Base-by-base conservation (phyloP, 1,140 invertebrate species). In the Pomacea maculata region DNA sequence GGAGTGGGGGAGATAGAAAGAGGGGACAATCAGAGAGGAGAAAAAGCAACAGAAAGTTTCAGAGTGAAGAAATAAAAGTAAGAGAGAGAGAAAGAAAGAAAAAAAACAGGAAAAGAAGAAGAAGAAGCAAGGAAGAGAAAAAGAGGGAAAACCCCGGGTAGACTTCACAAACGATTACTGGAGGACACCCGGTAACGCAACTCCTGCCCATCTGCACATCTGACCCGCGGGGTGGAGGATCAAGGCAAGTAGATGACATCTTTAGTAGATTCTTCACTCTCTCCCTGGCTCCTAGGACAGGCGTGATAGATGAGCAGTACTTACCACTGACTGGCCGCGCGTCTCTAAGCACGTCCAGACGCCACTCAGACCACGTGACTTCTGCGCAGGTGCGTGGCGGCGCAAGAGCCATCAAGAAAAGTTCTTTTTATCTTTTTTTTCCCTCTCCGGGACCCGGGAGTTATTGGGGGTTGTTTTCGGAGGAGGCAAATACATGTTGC, bases 341-440 rank as follows among this genome's bases (percentile, higher is more conserved):
- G 65, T 78, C 25, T 78, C 29, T 29, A 78, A 78, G 70, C 77
- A 25, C 63, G 10, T 65, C 45, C 77, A 34, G 77, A 14, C 57
- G 57, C 57, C 57, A 78, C 64, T 29, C 70, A 45, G 68, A 78
- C 63, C 57, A 55, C n/a, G 34, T n/a, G 77, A n/a, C 25, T 54
- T 78, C 77, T 71, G 77, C 75, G 75, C 75, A 78, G 75, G 75
- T 78, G 75, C 75, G 55, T 17, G 64, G 64, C 75, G 75, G 75
- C 75, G 75, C 63, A 54, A 17, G 17, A 52, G 45, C 57, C 57
- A 57, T 67, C 57, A 12, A 14, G 57, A 9, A 45, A 52, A 68
- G 67, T 52, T 45, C 6, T 6, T 45, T 45, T 45, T 45, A 45
- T 45, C 34, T 6, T 45, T 45, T 45, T 45, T 45, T 45, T 45